A percentile compares a stretch with the other conserved stretches of the same genome.
phyloP scores from a whole-genome alignment of 2,888 invertebrate species.

The Hofmannophila pseudospretella region DNA sequence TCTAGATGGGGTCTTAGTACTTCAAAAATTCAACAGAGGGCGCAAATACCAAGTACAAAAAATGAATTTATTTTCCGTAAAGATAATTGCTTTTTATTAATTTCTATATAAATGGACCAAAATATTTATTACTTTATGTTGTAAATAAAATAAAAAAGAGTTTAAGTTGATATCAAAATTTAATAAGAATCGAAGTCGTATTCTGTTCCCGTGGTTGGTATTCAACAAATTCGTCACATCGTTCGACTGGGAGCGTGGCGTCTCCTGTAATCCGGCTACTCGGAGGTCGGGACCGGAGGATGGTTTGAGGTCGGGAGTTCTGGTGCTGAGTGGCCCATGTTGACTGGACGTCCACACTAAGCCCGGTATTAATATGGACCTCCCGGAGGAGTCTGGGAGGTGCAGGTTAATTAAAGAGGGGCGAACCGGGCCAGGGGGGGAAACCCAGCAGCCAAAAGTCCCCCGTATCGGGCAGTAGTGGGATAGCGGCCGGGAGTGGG shows the following conservation, averaged over 20 bases:
- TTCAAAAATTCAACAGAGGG: too few species aligned
- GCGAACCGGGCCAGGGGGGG: slow-evolving; percentile 99
- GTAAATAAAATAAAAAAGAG: too few species aligned
- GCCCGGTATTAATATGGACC: slow-evolving; percentile 97
- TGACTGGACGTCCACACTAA: slow-evolving; percentile 97
- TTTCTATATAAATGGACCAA: too few species aligned
- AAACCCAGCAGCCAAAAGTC: slow-evolving; percentile 99
- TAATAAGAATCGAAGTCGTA: slow-evolving; percentile 25
- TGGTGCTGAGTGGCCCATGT: slow-evolving; percentile 43
- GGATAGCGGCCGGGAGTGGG: slow-evolving; percentile 99
- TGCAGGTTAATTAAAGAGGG: slow-evolving; percentile 95
- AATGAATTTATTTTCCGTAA: too few species aligned
- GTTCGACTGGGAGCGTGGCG: slow-evolving; percentile 94
- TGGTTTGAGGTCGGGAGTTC: slow-evolving; percentile 91
- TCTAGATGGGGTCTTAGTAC: too few species aligned
- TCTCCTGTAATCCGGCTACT: slow-evolving; percentile 99
- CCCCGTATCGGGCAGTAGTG: slow-evolving; percentile 98
- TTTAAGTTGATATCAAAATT: too few species aligned
- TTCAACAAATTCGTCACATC: slow-evolving; percentile 21
- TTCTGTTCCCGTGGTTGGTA: slow-evolving; percentile 5
- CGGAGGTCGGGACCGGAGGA: slow-evolving; percentile 94
- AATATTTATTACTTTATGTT: too few species aligned
- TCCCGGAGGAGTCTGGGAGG: slow-evolving; percentile 86
- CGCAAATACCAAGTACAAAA: too few species aligned
- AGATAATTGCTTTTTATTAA: too few species aligned